phyloP scores from a whole-genome alignment of 2,888 invertebrate genomes.

The Liopterus haemorrhoidalis region DNA sequence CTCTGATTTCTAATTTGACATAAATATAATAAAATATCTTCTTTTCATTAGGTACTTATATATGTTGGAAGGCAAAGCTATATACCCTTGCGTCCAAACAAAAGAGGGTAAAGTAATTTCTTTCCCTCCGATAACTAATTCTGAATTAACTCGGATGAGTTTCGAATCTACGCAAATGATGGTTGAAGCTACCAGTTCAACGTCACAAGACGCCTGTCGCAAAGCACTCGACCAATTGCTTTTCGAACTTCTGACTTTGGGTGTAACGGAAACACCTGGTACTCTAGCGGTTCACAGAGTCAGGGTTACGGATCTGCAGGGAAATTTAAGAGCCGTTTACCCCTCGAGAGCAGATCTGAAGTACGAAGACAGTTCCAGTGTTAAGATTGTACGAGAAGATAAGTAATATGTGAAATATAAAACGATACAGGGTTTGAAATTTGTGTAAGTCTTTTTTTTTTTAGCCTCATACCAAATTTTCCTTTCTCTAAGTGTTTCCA shows the following conservation, averaged over 20 bases:
- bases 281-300: conserved; percentile 58
- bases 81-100: conserved; percentile 68
- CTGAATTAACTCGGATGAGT: conserved; percentile 68
- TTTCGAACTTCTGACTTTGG: conserved; percentile 56
- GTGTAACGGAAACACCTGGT: conserved; percentile 45
- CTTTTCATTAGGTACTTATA: too few relatives aligned
- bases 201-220: conserved; percentile 59
- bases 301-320: conserved; percentile 60
- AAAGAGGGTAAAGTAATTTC: conserved; percentile 64
- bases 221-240: conserved; percentile 63
- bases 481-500: too few relatives aligned
- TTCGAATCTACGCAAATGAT: conserved; percentile 59
- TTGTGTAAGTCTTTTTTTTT: too few relatives aligned
- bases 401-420: neutral
- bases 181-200: conserved; percentile 70
- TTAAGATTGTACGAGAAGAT: neutral
- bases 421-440: too few relatives aligned
- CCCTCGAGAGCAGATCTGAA: conserved; percentile 70
- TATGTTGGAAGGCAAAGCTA: conserved; percentile 65
- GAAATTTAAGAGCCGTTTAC: conserved; percentile 68
- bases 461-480: too few relatives aligned
- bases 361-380: conserved; percentile 43
- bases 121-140: conserved; percentile 82
- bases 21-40: too few relatives aligned
- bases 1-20: too few relatives aligned